Evolutionary conservation across 2,113 vertebrate species (phyloP), one percentile per base, ranked within the genome.

Genomic region (Gnathonemus longibarbis): DNA sequence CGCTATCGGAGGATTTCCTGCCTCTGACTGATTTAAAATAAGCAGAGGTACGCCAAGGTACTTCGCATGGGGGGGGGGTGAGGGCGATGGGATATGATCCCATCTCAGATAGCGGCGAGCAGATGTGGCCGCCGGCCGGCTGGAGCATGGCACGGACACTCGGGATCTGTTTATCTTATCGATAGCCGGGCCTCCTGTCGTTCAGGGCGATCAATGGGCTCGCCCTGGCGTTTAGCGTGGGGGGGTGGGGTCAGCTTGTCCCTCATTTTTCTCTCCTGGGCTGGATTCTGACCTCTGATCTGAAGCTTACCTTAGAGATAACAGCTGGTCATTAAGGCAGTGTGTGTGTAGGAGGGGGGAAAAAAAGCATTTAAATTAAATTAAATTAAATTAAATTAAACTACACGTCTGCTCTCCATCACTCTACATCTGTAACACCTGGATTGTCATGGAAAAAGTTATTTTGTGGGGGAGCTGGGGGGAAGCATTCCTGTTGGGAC

Each of bases 401-500:
- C 3, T 77, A 39, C 27, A 77, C 31, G 70, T 77, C 70, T 77
- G 70, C 1, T 77, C 70, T 77, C 70, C 70, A 77, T 77, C 35
- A 77, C 24, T 27, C 58, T 66, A n/a, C 58, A 35, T 77, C 70
- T 77, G 70, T 77, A 77, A 39, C 70, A 77, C 91, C 90, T 92
- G 77, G 83, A 91, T 83, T 84, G 87, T 89, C 91, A 84, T 62
- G 46, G 88, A 89, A 45, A 84, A 88, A 27, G 88, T 91, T 91
- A 89, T 48, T 45, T 62, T n/a, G 2, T 10, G 84, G 90, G 74
- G 80, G 52, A 91, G 35, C 92, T 19, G 90, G 91, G 94, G 91
- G 91, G 89, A 89, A 53, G 62, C 85, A 8, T 90, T 90, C 49
- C 70, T 87, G 10, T 58, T n/a, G 93, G 93, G 93, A 94, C 94